Evolutionary conservation across 2,888 invertebrate genomes (phyloP).

Genomic region (Platerodrilus igneus): DNA sequence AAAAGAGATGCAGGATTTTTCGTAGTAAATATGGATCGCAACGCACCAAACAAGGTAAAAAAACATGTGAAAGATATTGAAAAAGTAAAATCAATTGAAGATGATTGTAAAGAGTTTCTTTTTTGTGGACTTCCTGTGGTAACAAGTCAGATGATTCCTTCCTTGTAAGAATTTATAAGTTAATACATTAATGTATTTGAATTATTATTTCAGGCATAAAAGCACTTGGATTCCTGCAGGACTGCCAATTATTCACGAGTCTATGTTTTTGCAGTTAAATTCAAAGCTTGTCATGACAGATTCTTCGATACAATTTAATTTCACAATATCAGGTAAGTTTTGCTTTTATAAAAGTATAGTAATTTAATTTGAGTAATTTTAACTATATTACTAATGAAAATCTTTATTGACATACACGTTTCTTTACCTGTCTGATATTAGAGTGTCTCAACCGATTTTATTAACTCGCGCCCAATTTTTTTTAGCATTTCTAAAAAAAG

Average conservation of each 20-base stretch:
- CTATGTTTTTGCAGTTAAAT: slow-evolving; percentile 31
- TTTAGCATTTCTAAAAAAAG: no score
- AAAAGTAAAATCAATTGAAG: slow-evolving; percentile 30
- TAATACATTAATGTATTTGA: slow-evolving; percentile 5
- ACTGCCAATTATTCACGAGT: slow-evolving; percentile 36
- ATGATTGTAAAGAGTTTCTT: slow-evolving; percentile 37
- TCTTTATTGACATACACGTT: no score
- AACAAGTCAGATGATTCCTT: slow-evolving; percentile 34
- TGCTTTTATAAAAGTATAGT: not conserved
- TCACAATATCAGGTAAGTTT: slow-evolving; percentile 49
- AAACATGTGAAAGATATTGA: slow-evolving; percentile 34
- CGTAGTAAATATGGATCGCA: slow-evolving; percentile 41
- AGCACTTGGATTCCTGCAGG: slow-evolving; percentile 43
- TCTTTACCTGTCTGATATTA: no score
- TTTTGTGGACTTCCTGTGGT: slow-evolving; percentile 41
- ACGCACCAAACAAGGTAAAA: slow-evolving; percentile 38
- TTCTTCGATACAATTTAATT: slow-evolving; percentile 46
- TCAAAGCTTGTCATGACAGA: slow-evolving; percentile 40
- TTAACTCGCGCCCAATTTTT: no score
- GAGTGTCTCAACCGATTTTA: no score
- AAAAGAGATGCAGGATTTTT: slow-evolving; percentile 42
- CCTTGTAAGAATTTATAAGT: slow-evolving; percentile 33
- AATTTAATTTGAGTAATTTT: no score
- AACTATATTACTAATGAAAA: no score
- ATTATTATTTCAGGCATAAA: slow-evolving; percentile 32